Evolutionary conservation across 2,888 invertebrate genomes (phyloP).

Genomic region (Troglohyphantes excavatus): DNA sequence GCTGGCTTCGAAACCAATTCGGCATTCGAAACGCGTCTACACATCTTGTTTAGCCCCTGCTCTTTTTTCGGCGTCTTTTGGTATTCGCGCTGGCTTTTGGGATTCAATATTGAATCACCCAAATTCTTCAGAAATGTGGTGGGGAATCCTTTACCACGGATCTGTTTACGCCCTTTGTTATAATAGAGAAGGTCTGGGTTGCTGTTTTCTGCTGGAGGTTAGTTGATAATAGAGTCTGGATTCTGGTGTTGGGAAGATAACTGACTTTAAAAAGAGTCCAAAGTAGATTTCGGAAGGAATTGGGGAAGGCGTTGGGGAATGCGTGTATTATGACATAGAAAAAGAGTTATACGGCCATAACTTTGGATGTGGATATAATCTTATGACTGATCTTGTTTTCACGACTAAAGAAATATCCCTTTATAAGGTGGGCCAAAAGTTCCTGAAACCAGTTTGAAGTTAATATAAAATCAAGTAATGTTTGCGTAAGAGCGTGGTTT

Average conservation of each 20-base stretch:
- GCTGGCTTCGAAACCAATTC: conserved; percentile 22
- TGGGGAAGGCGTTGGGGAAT: too few species aligned
- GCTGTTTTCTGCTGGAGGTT: background rate
- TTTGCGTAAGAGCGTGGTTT: too few species aligned
- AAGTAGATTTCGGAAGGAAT: too few species aligned
- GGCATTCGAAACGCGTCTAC: conserved; percentile 34
- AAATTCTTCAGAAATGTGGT: conserved; percentile 14
- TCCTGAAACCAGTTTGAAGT: too few species aligned
- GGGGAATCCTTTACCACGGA: conserved; percentile 22
- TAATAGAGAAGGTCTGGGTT: conserved; percentile 15
- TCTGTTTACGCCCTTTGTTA: conserved; percentile 31
- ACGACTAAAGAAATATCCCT: too few species aligned
- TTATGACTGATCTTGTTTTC: too few species aligned
- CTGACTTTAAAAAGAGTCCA: background rate
- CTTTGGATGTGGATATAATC: too few species aligned
- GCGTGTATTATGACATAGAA: too few species aligned
- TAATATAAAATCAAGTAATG: too few species aligned
- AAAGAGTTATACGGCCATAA: too few species aligned
- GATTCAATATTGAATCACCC: conserved; percentile 12
- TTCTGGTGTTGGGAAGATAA: background rate
- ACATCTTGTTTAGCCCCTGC: background rate
- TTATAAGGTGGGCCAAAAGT: too few species aligned
- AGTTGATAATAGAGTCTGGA: background rate
- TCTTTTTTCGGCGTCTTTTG: conserved; percentile 22
- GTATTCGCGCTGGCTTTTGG: conserved; percentile 39